Evolutionary conservation across 2,888 invertebrate genomes (phyloP), one percentile per base, ranked within the genome.

Genomic region (Ectemnius lituratus): DNA sequence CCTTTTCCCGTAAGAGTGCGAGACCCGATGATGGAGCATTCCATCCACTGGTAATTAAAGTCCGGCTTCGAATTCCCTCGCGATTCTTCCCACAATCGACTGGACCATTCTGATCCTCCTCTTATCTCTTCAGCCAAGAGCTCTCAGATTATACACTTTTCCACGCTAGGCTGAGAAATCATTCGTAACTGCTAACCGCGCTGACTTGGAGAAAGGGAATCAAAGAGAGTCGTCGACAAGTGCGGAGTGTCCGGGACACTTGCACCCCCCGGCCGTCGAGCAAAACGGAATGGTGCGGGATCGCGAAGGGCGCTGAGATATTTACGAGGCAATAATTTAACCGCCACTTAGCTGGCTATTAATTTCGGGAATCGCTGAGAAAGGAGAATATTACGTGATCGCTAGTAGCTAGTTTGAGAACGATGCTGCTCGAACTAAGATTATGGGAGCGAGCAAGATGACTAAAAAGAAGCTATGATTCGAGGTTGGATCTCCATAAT

Each of bases 311-410:
- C 86, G 85, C 83, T 80, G 78, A 81, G 88, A 90, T 90, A 90
- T 90, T 90, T 90, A 90, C 90, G 90, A 90, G 89, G 90, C 88
- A 89, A 90, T 90, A 90, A 90, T 90, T 90, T 90, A 90, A 90
- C 89, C 90, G 88, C 88, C 90, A 90, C 90, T 90, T 90, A 90
- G 89, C 84, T 87, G 82, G 88, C 90, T 90, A 90, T 90, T 90
- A 90, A 90, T 90, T 90, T 90, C 86, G 87, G 87, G 88, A 90
- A 90, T 90, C 87, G 90, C 88, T 88, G 89, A 89, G 90, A 89
- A 89, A 88, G 89, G 78, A 79, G 79, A 80, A 83, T 81, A 82
- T 83, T 83, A 82, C 77, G 76, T 79, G 82, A 79, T 76, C 70
- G 62, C 74, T 74, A 62, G 69, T 66, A 70, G 61, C 45, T 63